Conservation (phyloP, 2,113 vertebrate species). For the Callipepla californica region DNA sequence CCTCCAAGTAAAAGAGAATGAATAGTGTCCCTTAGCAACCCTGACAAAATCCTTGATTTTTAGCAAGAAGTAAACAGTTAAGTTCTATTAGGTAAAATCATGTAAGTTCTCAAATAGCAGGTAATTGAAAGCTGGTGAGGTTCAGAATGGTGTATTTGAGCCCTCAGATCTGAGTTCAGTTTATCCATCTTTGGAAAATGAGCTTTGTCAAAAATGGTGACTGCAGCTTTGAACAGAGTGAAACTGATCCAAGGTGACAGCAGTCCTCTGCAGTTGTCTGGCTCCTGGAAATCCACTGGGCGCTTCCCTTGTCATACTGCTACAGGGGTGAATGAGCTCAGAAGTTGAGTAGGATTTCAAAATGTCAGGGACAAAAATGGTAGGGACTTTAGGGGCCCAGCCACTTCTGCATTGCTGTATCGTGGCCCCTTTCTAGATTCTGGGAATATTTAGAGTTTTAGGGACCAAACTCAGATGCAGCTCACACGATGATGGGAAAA, state of each 20-base stretch:
- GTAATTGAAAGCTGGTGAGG: constrained; percentile 9
- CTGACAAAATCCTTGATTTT: constrained; percentile 47
- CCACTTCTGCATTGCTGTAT: not conserved
- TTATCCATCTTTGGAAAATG: not conserved
- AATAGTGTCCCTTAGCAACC: constrained; percentile 54
- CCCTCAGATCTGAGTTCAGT: not conserved
- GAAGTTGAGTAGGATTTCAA: not conserved
- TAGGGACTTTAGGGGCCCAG: not conserved
- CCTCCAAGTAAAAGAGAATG: constrained; percentile 26
- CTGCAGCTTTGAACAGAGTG: not conserved
- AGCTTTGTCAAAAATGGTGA: not conserved
- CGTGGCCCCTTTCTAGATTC: not conserved
- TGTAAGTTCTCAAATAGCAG: constrained; percentile 5
- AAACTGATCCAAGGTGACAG: not conserved
- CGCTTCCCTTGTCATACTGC: not conserved
- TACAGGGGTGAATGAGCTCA: not conserved
- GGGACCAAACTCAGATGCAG: not conserved
- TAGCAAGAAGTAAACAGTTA: constrained; percentile 25
- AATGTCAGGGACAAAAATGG: not conserved
- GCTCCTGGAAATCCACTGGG: not conserved
- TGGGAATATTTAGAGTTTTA: not conserved
- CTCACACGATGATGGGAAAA: not conserved
- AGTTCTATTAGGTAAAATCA: constrained; percentile 21
- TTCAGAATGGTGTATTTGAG: not conserved
- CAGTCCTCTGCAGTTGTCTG: not conserved